Percentiles rank a stretch among this genome's conserved stretches.
phyloP scores from a whole-genome alignment of 2,888 invertebrate genomes.

The Idaea straminata region DNA sequence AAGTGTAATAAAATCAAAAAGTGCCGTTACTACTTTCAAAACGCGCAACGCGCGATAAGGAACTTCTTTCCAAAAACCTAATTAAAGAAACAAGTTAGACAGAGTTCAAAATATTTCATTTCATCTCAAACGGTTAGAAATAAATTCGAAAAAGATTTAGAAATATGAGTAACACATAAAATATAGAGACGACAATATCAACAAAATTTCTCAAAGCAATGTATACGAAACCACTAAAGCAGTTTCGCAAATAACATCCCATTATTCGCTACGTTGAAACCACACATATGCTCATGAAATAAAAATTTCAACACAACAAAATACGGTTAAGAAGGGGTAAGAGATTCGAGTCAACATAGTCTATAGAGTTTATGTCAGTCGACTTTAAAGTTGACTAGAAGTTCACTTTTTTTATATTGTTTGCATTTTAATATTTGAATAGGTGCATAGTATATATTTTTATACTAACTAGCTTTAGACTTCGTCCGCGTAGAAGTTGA shows the following conservation, averaged over 20 bases:
- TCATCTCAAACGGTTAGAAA: too few relatives aligned
- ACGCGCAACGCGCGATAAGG: too few relatives aligned
- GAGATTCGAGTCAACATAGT: not conserved
- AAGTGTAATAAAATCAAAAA: too few relatives aligned
- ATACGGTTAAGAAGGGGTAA: slow-evolving; percentile 14
- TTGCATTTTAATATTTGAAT: too few relatives aligned
- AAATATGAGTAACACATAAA: not conserved
- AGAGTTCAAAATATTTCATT: too few relatives aligned
- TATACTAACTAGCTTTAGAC: too few relatives aligned
- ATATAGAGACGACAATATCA: not conserved
- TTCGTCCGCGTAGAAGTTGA: too few relatives aligned
- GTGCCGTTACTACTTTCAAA: too few relatives aligned
- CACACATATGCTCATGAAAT: slow-evolving; percentile 19
- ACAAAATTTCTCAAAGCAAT: slow-evolving; percentile 7
- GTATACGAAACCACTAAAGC: slow-evolving; percentile 23
- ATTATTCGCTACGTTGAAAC: slow-evolving; percentile 22
- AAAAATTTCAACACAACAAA: slow-evolving; percentile 30
- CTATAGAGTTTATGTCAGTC: not conserved
- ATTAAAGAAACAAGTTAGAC: too few relatives aligned
- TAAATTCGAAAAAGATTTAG: too few relatives aligned
- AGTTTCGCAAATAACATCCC: slow-evolving; percentile 26
- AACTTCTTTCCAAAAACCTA: too few relatives aligned
- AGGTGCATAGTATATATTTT: too few relatives aligned
- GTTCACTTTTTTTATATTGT: not conserved
- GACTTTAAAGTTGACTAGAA: not conserved